These are phyloP conservation scores for Lithophane semibrunnea DNA, from an alignment of 2,888 invertebrate genomes.

Conservation along the genomic window DNA sequence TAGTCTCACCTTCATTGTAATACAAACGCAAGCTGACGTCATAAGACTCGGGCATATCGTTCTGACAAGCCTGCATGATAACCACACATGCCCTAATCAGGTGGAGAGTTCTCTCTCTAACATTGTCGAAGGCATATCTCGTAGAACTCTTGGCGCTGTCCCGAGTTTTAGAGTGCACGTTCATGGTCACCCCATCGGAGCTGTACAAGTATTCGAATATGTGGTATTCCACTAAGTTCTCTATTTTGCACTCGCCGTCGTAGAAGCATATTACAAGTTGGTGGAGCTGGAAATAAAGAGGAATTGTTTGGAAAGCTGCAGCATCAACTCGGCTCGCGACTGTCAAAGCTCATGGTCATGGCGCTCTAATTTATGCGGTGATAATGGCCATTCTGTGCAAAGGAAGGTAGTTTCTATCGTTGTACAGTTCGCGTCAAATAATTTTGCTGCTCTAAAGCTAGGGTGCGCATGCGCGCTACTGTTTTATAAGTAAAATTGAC, in stretches of 20 bases:
- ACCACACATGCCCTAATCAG: slow-evolving; percentile 76
- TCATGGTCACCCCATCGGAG: slow-evolving; percentile 75
- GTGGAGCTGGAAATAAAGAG: slow-evolving; percentile 74
- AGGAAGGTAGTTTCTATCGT: background rate
- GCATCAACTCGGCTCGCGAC: background rate
- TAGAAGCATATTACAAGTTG: slow-evolving; percentile 85
- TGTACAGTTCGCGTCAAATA: too few relatives aligned
- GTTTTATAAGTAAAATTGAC: too few relatives aligned
- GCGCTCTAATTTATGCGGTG: background rate
- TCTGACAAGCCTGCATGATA: slow-evolving; percentile 71
- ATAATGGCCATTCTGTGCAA: background rate
- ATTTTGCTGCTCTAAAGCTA: too few relatives aligned
- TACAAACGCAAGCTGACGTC: slow-evolving; percentile 82
- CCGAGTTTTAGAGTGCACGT: slow-evolving; percentile 71
- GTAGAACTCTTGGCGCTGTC: slow-evolving; percentile 59
- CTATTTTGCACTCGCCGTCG: slow-evolving; percentile 76
- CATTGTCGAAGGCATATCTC: slow-evolving; percentile 75
- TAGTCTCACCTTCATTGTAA: slow-evolving; percentile 81
- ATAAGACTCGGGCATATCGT: slow-evolving; percentile 68
- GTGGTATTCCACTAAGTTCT: slow-evolving; percentile 82
- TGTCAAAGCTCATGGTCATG: background rate
- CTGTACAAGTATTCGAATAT: slow-evolving; percentile 82
- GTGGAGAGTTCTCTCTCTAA: slow-evolving; percentile 72
- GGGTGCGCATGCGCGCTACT: too few relatives aligned
- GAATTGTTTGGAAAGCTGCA: slow-evolving; percentile 8